Evolutionary conservation across 2,113 vertebrate genomes (phyloP).

Genomic region (Sinocyclocheilus rhinocerous): DNA sequence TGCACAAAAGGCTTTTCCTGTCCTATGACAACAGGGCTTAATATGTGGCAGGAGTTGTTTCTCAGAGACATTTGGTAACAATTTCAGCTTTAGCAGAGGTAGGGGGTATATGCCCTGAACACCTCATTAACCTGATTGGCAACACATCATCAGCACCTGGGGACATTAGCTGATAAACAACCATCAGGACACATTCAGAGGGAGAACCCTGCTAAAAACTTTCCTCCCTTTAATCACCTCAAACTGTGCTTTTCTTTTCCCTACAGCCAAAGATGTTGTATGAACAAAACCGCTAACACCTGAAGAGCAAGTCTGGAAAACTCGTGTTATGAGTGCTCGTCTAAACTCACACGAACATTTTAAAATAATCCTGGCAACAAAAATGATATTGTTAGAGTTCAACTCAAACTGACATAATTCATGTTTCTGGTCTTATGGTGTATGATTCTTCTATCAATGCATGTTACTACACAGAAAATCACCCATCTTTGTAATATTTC

Average conservation of each 20-base stretch:
- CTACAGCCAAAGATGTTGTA: neutral
- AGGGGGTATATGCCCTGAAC: constrained; percentile 8
- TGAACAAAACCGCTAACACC: constrained; percentile 13
- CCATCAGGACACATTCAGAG: constrained; percentile 8
- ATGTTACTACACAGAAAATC: too few species aligned
- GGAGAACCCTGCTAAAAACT: constrained; percentile 28
- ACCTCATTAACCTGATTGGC: constrained; percentile 44
- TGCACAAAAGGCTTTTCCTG: neutral
- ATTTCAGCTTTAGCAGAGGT: constrained; percentile 43
- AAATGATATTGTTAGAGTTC: neutral
- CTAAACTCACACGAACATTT: neutral
- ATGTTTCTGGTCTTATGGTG: neutral
- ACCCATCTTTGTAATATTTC: too few species aligned
- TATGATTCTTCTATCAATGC: neutral
- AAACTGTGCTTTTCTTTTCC: neutral
- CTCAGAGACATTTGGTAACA: constrained; percentile 50
- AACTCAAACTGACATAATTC: neutral
- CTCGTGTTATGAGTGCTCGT: neutral
- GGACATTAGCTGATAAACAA: constrained; percentile 31
- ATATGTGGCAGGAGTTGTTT: constrained; percentile 1
- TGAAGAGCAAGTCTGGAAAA: constrained; percentile 7
- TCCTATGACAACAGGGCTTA: constrained; percentile 2
- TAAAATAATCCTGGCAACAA: neutral
- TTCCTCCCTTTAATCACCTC: constrained; percentile 31
- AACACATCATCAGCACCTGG: constrained; percentile 33